Evolutionary conservation across 2,113 vertebrate genomes (phyloP), one percentile per base, ranked within the genome.

Genomic region (Eublepharis macularius): DNA sequence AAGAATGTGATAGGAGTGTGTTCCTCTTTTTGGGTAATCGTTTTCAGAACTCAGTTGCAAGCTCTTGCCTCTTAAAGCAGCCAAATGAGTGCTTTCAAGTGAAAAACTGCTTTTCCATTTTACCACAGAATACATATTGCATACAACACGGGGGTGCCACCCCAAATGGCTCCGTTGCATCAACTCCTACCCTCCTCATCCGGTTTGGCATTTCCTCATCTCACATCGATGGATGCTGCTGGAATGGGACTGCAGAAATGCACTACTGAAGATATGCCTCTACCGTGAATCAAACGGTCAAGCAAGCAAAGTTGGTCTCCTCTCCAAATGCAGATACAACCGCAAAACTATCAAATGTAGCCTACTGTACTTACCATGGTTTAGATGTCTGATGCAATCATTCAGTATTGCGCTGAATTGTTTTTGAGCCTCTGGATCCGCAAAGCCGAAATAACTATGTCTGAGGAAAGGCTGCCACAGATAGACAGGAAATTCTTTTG

Each of bases 391-490:
- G 92, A 98, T 96, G 24, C 98, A 99, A 96, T 98, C 97, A 0
- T 92, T 95, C 87, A 99, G 93, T 81, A 96, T 34, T 0, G 96
- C 90, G 0, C 97, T 94, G 94, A 99, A 98, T 70, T 39, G 80
- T 0, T 75, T 92, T 85, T 97, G 98, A 7, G 94, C 89, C 0
- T 36, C 83, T 1, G 96, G 92, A 77, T 96, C 93, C 0, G 43
- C 81, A 95, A 97, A 98, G 94, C 98, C 98, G 92, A 97, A 99
- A 95, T 96, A 98, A 87, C 90, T 95, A 65, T 99, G 98, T 34
- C 93, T 95, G 87, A 95, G 80, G 86, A 98, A 98, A 0, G 98
- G 98, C 76, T 98, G 97, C 92, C 97, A 97, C 87, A 99, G 96
- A 95, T 97, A 99, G 13, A 99, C 97, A 0, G 98, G 97, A 90